Evolutionary conservation across 2,113 vertebrate species (phyloP), one percentile per base, ranked within the genome.

Genomic region (Sialia sialis): DNA sequence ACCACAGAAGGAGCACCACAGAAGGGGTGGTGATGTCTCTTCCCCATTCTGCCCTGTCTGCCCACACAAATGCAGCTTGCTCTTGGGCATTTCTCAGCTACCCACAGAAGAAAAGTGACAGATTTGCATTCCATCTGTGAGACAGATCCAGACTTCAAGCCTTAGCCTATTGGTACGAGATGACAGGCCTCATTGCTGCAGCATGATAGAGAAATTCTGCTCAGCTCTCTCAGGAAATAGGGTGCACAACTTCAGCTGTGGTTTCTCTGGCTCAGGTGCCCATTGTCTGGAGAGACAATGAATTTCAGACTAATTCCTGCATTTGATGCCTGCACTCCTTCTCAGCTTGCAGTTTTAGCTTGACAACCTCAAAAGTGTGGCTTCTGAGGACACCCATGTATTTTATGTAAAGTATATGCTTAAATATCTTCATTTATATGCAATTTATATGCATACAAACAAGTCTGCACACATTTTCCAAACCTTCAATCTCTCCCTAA

Each of bases 211-310:
- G 55, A 85, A 83, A 80, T 19, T 20, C 26, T 63, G 20, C 34
- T 63, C 34, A 62, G 5, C 2, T 74, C 3, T 86, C 43, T 58
- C 43, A 46, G 43, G 34, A 87, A 67, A 62, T 0, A 1, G 26
- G 2, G 7, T 38, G 6, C 13, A 30, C 0, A 0, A 3, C 59
- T 38, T 73, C 13, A 34, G 3, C 5, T 49, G 55, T 13, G 32
- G 2, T 9, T 66, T 11, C 21, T 49, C 26, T 58, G 55, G 10
- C 7, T 92, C 36, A 34, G 38, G 13, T 70, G 32, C 26, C 20
- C 1, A 0, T 46, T 39, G 9, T 58, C 41, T 94, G 51, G 13
- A 66, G 21, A 54, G 6, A 49, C 7, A 75, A 16, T 87, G 8
- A 49, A 67, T 69, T 86, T 86, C 68, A 66, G 17, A 76, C 7